Base-by-base conservation (phyloP, 1,140 invertebrate species). In the Gryllus bimaculatus region DNA sequence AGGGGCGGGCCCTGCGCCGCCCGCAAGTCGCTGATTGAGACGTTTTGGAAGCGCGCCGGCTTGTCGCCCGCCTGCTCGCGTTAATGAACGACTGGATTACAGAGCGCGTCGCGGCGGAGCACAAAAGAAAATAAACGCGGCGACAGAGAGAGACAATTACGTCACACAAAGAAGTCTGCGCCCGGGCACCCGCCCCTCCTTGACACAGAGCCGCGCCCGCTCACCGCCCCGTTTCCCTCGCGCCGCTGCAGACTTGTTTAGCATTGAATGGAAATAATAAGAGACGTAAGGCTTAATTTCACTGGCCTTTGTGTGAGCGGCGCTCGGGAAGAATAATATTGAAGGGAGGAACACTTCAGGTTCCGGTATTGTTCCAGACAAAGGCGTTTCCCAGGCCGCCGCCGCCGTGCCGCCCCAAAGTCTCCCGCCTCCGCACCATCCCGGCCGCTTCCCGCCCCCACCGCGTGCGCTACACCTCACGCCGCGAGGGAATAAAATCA, bases 191-290 rank as follows among this genome's bases (percentile, higher is more conserved):
- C 54, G 54, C 54, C 54, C 54, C 54, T 66, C 54, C 54, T 66
- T 18, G 10, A 66, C 54, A 18, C 10, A 66, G 54, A 10, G 54
- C 54, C 54, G 54, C 54, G 18, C 54, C 54, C 54, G 26, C 26
- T 5, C 26, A 39, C 26, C 26, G 26, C 26, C 26, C 26, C 26
- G 1, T 39, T 39, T 39, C 26, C 26, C 26, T 5, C 5, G 1
- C 26, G 26, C 26, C 7, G 10, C 54, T 66, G 54, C 54, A 7
- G 54, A 66, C 54, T 66, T 66, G 54, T 66, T n/a, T 66, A 66
- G 54, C 54, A 66, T 66, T 66, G 54, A 66, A 66, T 66, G 54
- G 54, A 66, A 66, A 66, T 66, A 66, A 66, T 66, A 66, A 66
- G 54, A 66, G 54, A 66, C 54, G 54, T 66, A 3, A 66, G 7